Base-by-base conservation (phyloP, 2,797 vertebrate genomes). In the Phoebastria nigripes region DNA sequence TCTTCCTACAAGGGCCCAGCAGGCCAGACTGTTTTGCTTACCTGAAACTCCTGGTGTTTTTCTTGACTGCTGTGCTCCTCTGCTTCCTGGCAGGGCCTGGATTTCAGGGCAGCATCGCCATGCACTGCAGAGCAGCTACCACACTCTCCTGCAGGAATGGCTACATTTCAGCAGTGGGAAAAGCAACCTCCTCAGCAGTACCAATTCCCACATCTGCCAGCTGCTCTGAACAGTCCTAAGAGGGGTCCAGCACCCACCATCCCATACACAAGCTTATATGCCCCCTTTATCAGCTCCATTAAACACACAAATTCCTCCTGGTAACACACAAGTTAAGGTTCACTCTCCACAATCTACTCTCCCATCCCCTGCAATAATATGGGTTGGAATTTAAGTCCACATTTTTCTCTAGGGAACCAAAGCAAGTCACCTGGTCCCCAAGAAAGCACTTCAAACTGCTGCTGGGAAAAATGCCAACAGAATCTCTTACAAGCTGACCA, bases 301-400 rank as follows among this genome's bases (percentile, higher is more conserved):
- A 54, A 66, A 51, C 20, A 4, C 52, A 65, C 4, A 29, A 6
- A 33, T 5, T 19, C 55, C 35, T 51, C 39, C 49, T 15, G 16
- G 26, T 35, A 46, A 55, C 6, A 8, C 17, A 12, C 29, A 67
- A 37, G 11, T 24, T 24, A 37, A 44, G 52, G 12, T 19, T 12
- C 29, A 18, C 8, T 2, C 41, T 76, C 62, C 22, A 12, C 78
- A 65, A 9, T 15, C 41, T 15, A 20, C 58, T 49, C 35, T 19
- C 52, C 33, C 35, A 22, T 4, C 12, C 29, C 41, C 29, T 46
- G 18, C 41, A 5, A 1, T 20, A 35, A 46, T 0, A 54, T 1
- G 9, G 8, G 28, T 8, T 26, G 58, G 35, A 73, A 71, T 44
- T 69, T 8, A 52, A 72, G 52, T 10, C 47, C 6, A 2, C 13